Evolutionary conservation across 2,888 invertebrate species (phyloP).

Genomic region (Temnothorax unifasciatus): DNA sequence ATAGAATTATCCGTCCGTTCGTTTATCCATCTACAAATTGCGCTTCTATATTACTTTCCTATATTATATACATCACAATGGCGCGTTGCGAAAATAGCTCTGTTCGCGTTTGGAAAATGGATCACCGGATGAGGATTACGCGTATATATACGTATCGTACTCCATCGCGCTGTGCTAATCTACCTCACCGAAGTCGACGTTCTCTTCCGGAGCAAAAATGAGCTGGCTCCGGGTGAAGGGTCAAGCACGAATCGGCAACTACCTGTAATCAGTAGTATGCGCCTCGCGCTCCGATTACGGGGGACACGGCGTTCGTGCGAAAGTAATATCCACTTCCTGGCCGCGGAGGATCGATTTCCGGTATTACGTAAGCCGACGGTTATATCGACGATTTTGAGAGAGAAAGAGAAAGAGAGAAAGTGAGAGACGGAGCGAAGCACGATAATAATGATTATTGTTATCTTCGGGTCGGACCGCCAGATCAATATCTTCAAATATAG

Average conservation of each 20-base stretch:
- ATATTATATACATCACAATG: neutral
- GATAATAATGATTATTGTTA: conserved; percentile 70
- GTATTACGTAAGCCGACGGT: conserved; percentile 67
- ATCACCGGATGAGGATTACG: conserved; percentile 26
- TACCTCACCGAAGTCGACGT: conserved; percentile 21
- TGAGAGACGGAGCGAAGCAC: conserved; percentile 51
- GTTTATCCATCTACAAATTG: conserved; percentile 25
- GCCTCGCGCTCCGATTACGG: conserved; percentile 53
- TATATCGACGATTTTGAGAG: neutral
- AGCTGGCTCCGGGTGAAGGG: conserved; percentile 29
- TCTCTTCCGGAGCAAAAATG: conserved; percentile 47
- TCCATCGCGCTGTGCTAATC: conserved; percentile 40
- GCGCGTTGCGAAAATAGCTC: conserved; percentile 13
- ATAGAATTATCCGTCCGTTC: conserved; percentile 17
- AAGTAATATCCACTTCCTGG: conserved; percentile 71
- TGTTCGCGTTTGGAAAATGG: conserved; percentile 28
- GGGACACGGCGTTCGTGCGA: conserved; percentile 64
- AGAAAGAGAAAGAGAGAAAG: neutral
- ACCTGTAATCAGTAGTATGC: conserved; percentile 47
- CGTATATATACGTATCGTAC: conserved; percentile 1
- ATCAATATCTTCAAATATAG: conserved; percentile 36
- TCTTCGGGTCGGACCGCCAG: conserved; percentile 59
- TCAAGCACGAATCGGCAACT: conserved; percentile 54
- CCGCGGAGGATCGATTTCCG: conserved; percentile 71
- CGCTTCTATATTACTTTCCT: conserved; percentile 1